Evolutionary conservation across 2,888 invertebrate species (phyloP).

Genomic region (Drosophila borealis): DNA sequence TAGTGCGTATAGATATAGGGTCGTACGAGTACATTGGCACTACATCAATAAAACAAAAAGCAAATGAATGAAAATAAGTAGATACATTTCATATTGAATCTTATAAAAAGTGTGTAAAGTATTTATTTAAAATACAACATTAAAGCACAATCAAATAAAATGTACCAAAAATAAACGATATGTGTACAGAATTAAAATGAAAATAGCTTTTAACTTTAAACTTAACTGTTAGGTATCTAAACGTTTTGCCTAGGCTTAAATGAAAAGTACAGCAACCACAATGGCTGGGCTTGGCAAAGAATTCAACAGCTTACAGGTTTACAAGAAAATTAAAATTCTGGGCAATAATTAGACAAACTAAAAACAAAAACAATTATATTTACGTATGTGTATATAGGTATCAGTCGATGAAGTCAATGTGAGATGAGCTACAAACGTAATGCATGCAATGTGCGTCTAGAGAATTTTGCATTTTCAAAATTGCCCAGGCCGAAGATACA

Average conservation of each 20-base stretch:
- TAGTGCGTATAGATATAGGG: slow-evolving; percentile 16
- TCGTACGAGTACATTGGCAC: slow-evolving; percentile 35
- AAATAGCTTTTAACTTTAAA: slow-evolving; percentile 26
- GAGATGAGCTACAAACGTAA: slow-evolving; percentile 57
- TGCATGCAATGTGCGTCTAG: slow-evolving; percentile 28
- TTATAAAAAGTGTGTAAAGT: slow-evolving; percentile 54
- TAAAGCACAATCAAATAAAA: slow-evolving; percentile 35
- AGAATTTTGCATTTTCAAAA: slow-evolving; percentile 37
- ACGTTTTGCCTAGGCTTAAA: slow-evolving; percentile 39
- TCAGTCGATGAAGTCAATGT: slow-evolving; percentile 77
- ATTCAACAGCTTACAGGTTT: slow-evolving; percentile 55
- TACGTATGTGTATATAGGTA: slow-evolving; percentile 55
- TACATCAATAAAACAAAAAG: slow-evolving; percentile 16
- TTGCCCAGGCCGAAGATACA: slow-evolving; percentile 33
- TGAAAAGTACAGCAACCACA: slow-evolving; percentile 41
- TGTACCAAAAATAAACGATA: slow-evolving; percentile 37
- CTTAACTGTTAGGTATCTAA: slow-evolving; percentile 42
- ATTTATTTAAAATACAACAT: slow-evolving; percentile 72
- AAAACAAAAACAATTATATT: slow-evolving; percentile 57
- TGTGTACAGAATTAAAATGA: slow-evolving; percentile 41
- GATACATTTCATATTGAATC: slow-evolving; percentile 21
- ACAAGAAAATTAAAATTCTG: slow-evolving; percentile 28
- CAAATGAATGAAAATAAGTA: slow-evolving; percentile 22
- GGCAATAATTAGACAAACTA: slow-evolving; percentile 32
- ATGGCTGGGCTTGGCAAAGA: slow-evolving; percentile 54